Evolutionary conservation across 2,888 invertebrate species (phyloP).

Genomic region (Neoitamus cyanurus): DNA sequence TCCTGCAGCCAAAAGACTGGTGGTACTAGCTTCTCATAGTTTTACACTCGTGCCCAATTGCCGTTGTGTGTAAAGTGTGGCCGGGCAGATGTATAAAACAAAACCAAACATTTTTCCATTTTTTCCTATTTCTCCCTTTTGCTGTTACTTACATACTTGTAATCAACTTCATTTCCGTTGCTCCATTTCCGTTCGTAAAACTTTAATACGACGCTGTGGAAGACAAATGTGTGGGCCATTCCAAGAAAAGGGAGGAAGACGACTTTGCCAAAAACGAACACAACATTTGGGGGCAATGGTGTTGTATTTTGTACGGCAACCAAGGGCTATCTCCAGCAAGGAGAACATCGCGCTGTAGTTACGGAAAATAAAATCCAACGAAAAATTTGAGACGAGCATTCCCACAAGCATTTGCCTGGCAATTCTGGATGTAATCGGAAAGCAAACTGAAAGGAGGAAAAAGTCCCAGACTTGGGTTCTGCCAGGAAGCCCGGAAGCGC

Average conservation of each 20-base stretch:
- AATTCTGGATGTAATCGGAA: slow-evolving; percentile 17
- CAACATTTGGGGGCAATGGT: background rate
- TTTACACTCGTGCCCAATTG: slow-evolving; percentile 59
- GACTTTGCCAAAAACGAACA: slow-evolving; percentile 13
- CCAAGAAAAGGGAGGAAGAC: background rate
- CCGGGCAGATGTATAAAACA: slow-evolving; percentile 54
- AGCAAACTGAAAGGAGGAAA: background rate
- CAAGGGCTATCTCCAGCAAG: background rate
- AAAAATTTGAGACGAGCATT: slow-evolving; percentile 15
- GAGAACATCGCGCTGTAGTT: background rate
- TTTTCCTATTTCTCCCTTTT: slow-evolving; percentile 12
- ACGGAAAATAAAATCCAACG: slow-evolving; percentile 13
- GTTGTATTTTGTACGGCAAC: background rate
- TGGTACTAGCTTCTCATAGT: slow-evolving; percentile 1
- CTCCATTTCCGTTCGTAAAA: slow-evolving; percentile 47
- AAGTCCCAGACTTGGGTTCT: background rate
- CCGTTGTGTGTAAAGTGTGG: slow-evolving; percentile 60
- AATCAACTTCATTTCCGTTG: slow-evolving; percentile 55
- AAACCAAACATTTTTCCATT: slow-evolving; percentile 55
- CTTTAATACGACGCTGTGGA: slow-evolving; percentile 34
- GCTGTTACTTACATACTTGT: slow-evolving; percentile 52
- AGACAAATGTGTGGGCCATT: slow-evolving; percentile 32
- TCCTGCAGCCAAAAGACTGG: background rate
- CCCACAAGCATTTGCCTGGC: background rate
- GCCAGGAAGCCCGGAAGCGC: background rate